Conservation (phyloP, 2,113 vertebrate genomes). For the Tenebrosternarchus preto region DNA sequence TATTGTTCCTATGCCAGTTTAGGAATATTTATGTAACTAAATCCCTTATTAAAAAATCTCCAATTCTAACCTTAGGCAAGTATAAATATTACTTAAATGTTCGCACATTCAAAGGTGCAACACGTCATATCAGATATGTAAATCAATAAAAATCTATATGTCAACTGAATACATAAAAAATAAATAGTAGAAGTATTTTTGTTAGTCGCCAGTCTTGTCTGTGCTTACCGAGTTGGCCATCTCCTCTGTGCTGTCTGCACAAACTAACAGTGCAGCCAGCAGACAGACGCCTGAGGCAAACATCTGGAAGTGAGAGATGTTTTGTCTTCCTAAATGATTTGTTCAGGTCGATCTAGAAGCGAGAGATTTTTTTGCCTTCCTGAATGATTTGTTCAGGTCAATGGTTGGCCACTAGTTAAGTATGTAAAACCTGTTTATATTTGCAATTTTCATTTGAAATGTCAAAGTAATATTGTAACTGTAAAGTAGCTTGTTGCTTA, state of each 20-base stretch:
- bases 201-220: background rate
- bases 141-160: background rate
- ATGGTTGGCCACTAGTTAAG: background rate
- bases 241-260: slow-evolving; percentile 35
- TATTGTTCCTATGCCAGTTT: no score
- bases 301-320: slow-evolving; percentile 42
- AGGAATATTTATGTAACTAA: no score
- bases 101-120: background rate
- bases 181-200: background rate
- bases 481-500: background rate
- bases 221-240: slow-evolving; percentile 52
- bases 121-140: background rate
- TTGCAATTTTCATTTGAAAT: background rate
- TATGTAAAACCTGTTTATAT: background rate
- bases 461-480: background rate
- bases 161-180: no score
- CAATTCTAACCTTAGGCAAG: no score
- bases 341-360: background rate
- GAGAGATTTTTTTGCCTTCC: slow-evolving; percentile 26
- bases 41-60: background rate
- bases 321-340: background rate
- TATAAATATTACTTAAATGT: no score
- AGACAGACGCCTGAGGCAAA: slow-evolving; percentile 35
- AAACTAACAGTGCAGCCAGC: slow-evolving; percentile 52
- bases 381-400: background rate